Conservation (phyloP, 2,797 vertebrate genomes). For the Ctenopoma multispine region DNA sequence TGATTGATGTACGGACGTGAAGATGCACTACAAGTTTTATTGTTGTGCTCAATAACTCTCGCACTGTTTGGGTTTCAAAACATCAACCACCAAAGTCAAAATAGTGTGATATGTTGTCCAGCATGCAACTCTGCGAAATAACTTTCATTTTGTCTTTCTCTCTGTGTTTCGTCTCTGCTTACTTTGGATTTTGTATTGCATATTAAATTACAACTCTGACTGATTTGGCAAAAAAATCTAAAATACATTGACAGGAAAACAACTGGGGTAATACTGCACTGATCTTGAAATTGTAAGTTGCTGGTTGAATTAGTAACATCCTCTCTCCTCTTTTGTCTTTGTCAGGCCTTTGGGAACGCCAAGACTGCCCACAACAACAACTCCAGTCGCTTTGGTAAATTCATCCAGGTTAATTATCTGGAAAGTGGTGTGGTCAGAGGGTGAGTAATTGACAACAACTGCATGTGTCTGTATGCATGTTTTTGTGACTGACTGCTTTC, state of each 20-base stretch:
- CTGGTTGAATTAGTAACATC: conserved; percentile 5
- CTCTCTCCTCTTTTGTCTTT: conserved; percentile 36
- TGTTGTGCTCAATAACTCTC: conserved; percentile 4
- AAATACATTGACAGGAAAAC: background rate
- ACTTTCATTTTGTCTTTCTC: background rate
- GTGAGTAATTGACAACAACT: conserved; percentile 81
- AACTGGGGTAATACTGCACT: background rate
- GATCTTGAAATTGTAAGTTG: background rate
- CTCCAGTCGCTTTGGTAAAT: conserved; percentile 98
- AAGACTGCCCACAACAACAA: conserved; percentile 99
- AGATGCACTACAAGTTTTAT: conserved; percentile 13
- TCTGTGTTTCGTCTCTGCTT: background rate
- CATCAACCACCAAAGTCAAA: background rate
- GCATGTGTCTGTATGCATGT: background rate
- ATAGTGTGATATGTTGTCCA: background rate
- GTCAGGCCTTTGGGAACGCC: conserved; percentile 96
- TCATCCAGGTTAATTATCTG: conserved; percentile 98
- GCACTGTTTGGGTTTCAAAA: conserved; percentile 10
- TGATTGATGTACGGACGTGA: conserved; percentile 24
- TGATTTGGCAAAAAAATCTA: background rate
- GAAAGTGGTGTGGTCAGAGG: conserved; percentile 96
- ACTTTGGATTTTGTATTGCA: background rate
- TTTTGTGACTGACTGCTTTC: background rate
- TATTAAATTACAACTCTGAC: background rate
- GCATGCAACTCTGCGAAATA: too few species aligned